Evolutionary conservation across 2,797 vertebrate species (phyloP).

Genomic region (Bovichtus diacanthus): DNA sequence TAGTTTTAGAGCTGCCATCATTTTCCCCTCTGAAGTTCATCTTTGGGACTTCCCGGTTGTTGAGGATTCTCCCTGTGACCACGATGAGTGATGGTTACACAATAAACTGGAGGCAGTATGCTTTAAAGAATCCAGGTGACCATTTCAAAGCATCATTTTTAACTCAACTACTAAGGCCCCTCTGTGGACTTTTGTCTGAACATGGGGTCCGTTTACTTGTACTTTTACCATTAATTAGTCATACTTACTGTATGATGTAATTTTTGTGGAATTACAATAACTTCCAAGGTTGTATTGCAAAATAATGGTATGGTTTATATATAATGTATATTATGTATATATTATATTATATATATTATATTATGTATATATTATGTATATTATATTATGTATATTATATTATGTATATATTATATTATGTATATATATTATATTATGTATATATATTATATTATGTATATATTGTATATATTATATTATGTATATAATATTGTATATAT

Average conservation of each 20-base stretch:
- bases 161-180: neutral
- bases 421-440: too few species aligned
- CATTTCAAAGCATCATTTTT: slow-evolving; percentile 2
- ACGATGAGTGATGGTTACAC: slow-evolving; percentile 3
- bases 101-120: neutral
- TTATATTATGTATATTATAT: too few species aligned
- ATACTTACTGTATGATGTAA: neutral
- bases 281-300: neutral
- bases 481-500: too few species aligned
- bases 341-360: too few species aligned
- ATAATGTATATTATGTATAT: too few species aligned
- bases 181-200: neutral
- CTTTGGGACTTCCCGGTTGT: slow-evolving; percentile 19
- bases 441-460: too few species aligned
- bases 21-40: slow-evolving; percentile 38
- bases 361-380: too few species aligned
- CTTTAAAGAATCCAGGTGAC: neutral
- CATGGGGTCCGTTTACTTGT: neutral
- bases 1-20: slow-evolving; percentile 22
- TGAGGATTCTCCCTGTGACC: slow-evolving; percentile 12
- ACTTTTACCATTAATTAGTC: neutral
- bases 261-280: neutral
- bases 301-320: neutral
- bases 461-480: too few species aligned
- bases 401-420: too few species aligned